These are phyloP conservation scores for Miniopterus natalensis DNA, from an alignment of 2,113 vertebrate genomes.

Conservation along the genomic window DNA sequence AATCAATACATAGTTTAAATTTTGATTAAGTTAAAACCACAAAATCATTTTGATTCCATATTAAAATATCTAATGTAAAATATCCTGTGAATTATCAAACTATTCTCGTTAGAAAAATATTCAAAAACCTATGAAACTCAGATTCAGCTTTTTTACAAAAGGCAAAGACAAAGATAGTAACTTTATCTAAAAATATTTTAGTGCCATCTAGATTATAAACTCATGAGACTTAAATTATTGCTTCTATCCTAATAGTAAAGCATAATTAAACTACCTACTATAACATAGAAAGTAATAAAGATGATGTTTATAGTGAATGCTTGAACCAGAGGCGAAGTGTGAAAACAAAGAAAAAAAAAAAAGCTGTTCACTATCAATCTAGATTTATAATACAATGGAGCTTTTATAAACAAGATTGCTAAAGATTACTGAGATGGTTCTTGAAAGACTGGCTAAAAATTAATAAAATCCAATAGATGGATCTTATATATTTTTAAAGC, in stretches of 20 bases:
- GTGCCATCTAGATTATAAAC: slow-evolving; percentile 24
- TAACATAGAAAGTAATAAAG: slow-evolving; percentile 75
- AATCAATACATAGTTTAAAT: neutral
- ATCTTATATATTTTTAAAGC: neutral
- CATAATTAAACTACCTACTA: neutral
- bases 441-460: neutral
- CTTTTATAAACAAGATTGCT: slow-evolving; percentile 64
- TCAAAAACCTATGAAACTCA: slow-evolving; percentile 16
- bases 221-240: neutral
- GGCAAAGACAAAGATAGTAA: slow-evolving; percentile 28
- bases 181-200: slow-evolving; percentile 39
- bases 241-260: slow-evolving; percentile 43
- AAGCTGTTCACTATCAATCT: slow-evolving; percentile 7
- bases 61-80: slow-evolving; percentile 48
- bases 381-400: slow-evolving; percentile 23
- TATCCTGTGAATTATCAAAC: neutral
- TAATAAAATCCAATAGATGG: slow-evolving; percentile 13
- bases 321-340: slow-evolving; percentile 81
- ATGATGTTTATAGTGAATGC: slow-evolving; percentile 78
- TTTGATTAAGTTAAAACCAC: neutral
- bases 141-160: slow-evolving; percentile 36
- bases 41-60: neutral
- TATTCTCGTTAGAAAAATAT: neutral
- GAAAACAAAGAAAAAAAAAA: slow-evolving; percentile 81
- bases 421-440: slow-evolving; percentile 11